phyloP scores from a whole-genome alignment of 1,140 invertebrate genomes.

The Orussus abietinus region DNA sequence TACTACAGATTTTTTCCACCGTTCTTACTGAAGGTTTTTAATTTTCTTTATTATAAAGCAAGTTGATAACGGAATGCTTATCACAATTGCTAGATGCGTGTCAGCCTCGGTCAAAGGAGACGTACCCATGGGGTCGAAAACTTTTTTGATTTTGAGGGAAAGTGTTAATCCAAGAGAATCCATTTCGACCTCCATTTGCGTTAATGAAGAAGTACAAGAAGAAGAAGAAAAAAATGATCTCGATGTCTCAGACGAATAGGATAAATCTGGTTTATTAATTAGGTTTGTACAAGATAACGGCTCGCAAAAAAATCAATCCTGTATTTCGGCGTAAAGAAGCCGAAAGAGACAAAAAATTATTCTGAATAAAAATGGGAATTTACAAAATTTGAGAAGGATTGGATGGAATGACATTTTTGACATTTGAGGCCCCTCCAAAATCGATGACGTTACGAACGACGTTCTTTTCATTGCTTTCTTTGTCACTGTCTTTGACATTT shows the following conservation, averaged over 20 bases:
- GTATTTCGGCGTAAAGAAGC: no score
- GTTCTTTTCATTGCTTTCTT: no score
- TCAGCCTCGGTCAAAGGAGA: background rate
- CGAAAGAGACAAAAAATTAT: background rate
- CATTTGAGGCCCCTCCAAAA: no score
- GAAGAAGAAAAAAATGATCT: constrained; percentile 1
- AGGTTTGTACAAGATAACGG: no score
- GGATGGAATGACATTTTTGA: no score
- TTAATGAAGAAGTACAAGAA: background rate
- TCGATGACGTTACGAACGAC: no score
- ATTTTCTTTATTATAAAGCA: constrained; percentile 3
- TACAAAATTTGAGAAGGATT: background rate
- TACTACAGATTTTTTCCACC: no score
- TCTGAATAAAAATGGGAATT: background rate
- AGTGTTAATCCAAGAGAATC: constrained; percentile 15
- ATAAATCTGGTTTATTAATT: no score
- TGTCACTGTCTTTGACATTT: no score
- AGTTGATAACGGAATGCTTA: constrained; percentile 10
- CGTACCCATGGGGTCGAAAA: constrained; percentile 32
- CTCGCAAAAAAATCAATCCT: no score
- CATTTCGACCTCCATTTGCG: background rate
- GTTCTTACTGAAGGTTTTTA: background rate
- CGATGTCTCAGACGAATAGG: no score
- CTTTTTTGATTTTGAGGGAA: constrained; percentile 30
- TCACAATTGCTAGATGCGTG: constrained; percentile 29